These are phyloP conservation scores for Lepetodrilus schrolli DNA, from an alignment of 2,888 invertebrate species.

Conservation along the genomic window DNA sequence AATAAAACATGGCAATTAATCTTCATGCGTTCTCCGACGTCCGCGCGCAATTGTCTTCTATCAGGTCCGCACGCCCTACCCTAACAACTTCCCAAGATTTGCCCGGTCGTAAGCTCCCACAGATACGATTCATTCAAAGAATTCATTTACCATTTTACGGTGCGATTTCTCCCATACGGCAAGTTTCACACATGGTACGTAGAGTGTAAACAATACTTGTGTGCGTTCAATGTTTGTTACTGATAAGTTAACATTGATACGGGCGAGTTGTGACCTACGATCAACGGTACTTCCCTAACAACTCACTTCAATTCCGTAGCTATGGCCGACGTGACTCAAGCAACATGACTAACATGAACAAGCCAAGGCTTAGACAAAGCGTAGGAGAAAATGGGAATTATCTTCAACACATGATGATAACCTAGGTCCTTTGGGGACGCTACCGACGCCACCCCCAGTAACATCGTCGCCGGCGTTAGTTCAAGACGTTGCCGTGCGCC, in stretches of 20 bases:
- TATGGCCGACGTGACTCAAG: not conserved
- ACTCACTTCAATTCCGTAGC: not conserved
- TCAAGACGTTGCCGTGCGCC: not conserved
- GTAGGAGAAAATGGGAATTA: slow-evolving; percentile 3
- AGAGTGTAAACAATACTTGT: not conserved
- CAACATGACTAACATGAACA: not conserved
- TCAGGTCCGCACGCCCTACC: not conserved
- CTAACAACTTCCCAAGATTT: not conserved
- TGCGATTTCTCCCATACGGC: not conserved
- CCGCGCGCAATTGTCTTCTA: not conserved
- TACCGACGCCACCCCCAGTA: not conserved
- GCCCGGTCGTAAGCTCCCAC: not conserved
- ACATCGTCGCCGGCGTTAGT: not conserved
- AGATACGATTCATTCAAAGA: not conserved
- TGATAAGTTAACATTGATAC: slow-evolving; percentile 13
- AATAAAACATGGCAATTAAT: slow-evolving; percentile 26
- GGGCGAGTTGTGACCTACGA: not conserved
- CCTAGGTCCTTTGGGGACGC: not conserved
- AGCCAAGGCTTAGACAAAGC: slow-evolving; percentile 22
- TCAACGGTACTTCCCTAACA: not conserved
- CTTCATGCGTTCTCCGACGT: slow-evolving; percentile 16
- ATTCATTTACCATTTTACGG: not conserved
- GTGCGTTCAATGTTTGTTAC: not conserved
- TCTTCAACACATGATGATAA: not conserved
- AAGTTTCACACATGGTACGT: not conserved